Evolutionary conservation across 2,113 vertebrate species (phyloP), one percentile per base, ranked within the genome.

Genomic region (Pituophis catenifer): DNA sequence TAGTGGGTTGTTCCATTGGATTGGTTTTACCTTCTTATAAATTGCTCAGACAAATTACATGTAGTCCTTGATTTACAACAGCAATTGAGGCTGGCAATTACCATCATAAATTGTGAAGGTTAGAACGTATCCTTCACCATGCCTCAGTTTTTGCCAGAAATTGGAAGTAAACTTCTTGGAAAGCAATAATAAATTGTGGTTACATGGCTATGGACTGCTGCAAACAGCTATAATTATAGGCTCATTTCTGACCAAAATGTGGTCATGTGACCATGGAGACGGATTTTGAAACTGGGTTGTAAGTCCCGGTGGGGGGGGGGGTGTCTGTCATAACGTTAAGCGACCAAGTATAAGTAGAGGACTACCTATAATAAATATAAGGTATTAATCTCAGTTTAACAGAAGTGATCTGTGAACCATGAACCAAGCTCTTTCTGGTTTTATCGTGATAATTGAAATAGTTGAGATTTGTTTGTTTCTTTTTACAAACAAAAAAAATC

Each of bases 271-370:
- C 59, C 26, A 65, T 29, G 3, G 59, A 62, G 59, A 29, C 10
- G 26, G 26, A 3, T 26, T 65, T 65, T 65, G 62, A 65, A 65
- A 65, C 10, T 62, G 59, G 26, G 10, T 65, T 65, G 3, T 65
- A 65, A 65, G 1, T 65, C 26, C 26, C 1, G 11, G 62, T 12
- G 1, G 10, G 11, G 0, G 0, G 26, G 0, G 24, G 1, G 24
- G 29, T n/a, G 3, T 13, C 3, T 29, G 11, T 65, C 26, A 29
- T 65, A 65, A 65, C 26, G 11, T 65, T 65, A 65, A 65, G 26
- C 0, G 3, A 65, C 26, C 62, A 29, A 65, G 29, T 65, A 10
- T 65, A 65, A 62, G 10, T 65, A 29, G 62, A 65, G 10, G 26
- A 29, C 26, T 65, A 65, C 26, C 26, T 65, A 29, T 12, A 29